Evolutionary conservation across 2,113 vertebrate genomes (phyloP).

Genomic region (Microcebus tavaratra): DNA sequence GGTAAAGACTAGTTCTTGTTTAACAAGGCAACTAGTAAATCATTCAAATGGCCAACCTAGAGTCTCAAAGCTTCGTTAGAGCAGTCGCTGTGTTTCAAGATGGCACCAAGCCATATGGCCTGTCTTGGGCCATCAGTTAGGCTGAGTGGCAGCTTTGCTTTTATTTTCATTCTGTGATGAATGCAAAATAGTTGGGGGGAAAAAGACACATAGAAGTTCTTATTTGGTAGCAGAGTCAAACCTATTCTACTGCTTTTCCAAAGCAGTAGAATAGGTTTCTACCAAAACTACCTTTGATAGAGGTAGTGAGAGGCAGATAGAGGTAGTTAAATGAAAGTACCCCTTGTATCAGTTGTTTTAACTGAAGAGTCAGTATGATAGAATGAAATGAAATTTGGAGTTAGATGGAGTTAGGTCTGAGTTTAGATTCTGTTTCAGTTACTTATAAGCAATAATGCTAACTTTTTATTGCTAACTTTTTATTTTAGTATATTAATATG

Average conservation of each 20-base stretch:
- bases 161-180: not conserved
- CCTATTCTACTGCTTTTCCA: not conserved
- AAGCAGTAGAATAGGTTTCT: too few species aligned
- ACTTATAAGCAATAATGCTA: not conserved
- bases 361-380: not conserved
- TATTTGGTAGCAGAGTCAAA: not conserved
- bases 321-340: not conserved
- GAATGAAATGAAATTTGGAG: not conserved
- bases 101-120: slow-evolving; percentile 17
- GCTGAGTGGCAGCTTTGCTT: not conserved
- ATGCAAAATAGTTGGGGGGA: not conserved
- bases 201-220: not conserved
- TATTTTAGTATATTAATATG: not conserved
- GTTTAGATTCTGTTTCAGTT: not conserved
- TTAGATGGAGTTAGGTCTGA: not conserved
- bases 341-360: not conserved
- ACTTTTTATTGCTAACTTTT: not conserved
- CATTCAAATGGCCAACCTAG: slow-evolving; percentile 64
- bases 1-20: slow-evolving; percentile 75
- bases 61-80: slow-evolving; percentile 9
- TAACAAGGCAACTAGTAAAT: slow-evolving; percentile 77
- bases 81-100: slow-evolving; percentile 2
- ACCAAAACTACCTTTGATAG: not conserved
- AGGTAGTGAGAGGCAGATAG: not conserved
- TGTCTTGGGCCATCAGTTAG: not conserved